Base-by-base conservation (phyloP, 2,888 invertebrate species). In the Acrocera orbiculus region DNA sequence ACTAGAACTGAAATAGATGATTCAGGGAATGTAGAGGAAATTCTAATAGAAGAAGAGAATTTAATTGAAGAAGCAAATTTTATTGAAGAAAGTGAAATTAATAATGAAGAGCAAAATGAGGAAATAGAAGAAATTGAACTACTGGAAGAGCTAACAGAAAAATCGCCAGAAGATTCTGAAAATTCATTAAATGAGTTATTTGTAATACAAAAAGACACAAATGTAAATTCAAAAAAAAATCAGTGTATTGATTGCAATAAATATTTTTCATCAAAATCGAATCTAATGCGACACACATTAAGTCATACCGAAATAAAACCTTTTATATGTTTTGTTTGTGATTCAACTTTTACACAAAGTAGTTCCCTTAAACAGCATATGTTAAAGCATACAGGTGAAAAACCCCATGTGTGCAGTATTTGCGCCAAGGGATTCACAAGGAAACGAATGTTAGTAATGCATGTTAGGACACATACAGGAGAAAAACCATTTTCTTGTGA, bases 321-420 rank as follows among this genome's bases (percentile, higher is more conserved):
- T 6, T 38, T 19, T 36, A 14, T 34, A 34, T 40, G 40, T 16
- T 17, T 22, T 8, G 23, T 32, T 25, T 40, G 40, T 24, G 36
- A 34, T 19, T 24, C 14, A 9, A n/a, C 16, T 13, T 40, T 38
- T 26, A 38, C 38, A 4, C 36, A 38, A 14, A 32, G 32, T 20
- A 30, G 33, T 25, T 38, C 38, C 7, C 22, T 38, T 13, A 34
- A 30, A 17, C 34, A 36, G 14, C 40, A 40, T 20, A 35, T 38
- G 36, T 17, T 36, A n/a, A 31, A 22, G 3, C 40, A 40, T 24
- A 38, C 38, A 1, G 40, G 38, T 7, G 38, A 40, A 30, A n/a
- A 29, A n/a, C 40, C 40, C 3, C 26, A 32, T 11, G 20, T 9
- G 9, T 40, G 40, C 13, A 15, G 24, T 16, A 20, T 29, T 15